A percentile compares a stretch with the other conserved stretches of the same genome.
Conservation (phyloP, 2,797 vertebrate species). For the Megaceryle alcyon region DNA sequence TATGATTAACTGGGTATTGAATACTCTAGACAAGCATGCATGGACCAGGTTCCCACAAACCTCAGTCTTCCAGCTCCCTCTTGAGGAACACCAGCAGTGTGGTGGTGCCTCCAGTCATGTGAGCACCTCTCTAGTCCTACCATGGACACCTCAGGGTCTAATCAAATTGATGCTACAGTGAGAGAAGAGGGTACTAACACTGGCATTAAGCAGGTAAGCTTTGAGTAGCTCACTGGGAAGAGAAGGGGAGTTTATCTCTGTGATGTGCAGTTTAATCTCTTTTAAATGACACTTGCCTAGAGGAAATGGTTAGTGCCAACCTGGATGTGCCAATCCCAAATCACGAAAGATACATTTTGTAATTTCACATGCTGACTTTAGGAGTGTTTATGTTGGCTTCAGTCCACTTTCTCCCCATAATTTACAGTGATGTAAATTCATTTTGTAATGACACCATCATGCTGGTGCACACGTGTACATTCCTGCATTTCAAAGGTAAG, state of each 20-base stretch:
- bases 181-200: neutral
- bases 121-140: neutral
- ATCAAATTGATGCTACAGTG: neutral
- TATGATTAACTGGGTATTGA: neutral
- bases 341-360: neutral
- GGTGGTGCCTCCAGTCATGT: neutral
- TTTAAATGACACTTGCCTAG: neutral
- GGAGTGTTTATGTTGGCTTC: neutral
- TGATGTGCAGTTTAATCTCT: neutral
- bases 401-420: neutral
- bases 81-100: neutral
- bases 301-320: neutral
- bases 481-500: neutral
- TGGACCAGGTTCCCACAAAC: neutral
- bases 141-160: neutral
- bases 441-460: neutral
- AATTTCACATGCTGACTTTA: neutral
- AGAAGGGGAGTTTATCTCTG: neutral
- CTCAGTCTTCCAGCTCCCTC: accelerated
- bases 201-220: neutral
- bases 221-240: neutral
- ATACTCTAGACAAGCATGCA: neutral
- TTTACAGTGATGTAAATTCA: neutral
- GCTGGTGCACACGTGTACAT: accelerated
- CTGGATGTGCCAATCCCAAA: neutral